A percentile compares a stretch with the other conserved stretches of the same genome.
Conservation (phyloP, 2,113 vertebrate genomes). For the Takifugu flavidus region DNA sequence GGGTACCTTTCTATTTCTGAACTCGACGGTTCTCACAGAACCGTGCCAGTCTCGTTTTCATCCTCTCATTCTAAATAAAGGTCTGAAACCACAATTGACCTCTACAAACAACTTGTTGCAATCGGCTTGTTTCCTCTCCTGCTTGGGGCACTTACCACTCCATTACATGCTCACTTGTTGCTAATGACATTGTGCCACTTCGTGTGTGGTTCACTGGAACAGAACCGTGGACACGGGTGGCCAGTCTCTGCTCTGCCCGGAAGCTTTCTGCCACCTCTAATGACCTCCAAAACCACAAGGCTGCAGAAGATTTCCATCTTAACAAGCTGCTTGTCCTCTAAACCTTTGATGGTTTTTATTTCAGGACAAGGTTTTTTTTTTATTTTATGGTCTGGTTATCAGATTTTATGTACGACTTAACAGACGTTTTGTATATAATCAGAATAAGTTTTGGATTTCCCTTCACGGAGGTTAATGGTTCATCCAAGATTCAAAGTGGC, state of each 20-base stretch:
- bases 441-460: neutral
- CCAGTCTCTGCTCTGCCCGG: conserved; percentile 28
- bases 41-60: no score
- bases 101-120: conserved; percentile 53
- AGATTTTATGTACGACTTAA: neutral
- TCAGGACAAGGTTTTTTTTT: neutral
- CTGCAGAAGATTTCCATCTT: conserved; percentile 12
- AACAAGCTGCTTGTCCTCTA: neutral
- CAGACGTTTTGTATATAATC: neutral
- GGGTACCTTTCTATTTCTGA: neutral
- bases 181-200: conserved; percentile 68
- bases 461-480: conserved; percentile 60
- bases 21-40: neutral
- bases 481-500: conserved; percentile 42
- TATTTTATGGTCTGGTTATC: neutral
- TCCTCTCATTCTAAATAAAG: no score
- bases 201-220: conserved; percentile 57
- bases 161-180: conserved; percentile 75
- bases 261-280: conserved; percentile 45
- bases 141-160: conserved; percentile 66
- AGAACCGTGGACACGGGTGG: conserved; percentile 51
- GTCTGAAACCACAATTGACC: conserved; percentile 20
- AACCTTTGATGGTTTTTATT: neutral
- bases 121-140: conserved; percentile 51
- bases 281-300: conserved; percentile 57